A percentile compares a stretch with the other conserved stretches of the same genome.
Evolutionary conservation across 2,797 vertebrate genomes (phyloP).

Genomic region (Tapera naevia): DNA sequence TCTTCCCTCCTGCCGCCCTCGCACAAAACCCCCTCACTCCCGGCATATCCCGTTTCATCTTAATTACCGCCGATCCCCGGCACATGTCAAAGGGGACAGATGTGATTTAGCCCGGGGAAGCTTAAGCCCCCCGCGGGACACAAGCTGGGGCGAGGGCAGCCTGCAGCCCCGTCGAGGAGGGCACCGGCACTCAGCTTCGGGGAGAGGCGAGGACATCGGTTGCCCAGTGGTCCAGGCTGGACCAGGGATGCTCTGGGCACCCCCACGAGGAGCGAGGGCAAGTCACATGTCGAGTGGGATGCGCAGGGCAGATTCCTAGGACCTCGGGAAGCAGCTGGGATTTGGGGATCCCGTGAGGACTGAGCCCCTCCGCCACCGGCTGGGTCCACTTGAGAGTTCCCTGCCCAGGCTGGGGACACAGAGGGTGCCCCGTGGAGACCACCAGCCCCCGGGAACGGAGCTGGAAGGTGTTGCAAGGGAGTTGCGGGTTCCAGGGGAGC

Average conservation of each 20-base stretch:
- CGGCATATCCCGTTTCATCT: constrained; percentile 35
- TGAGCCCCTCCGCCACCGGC: background rate
- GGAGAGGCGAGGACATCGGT: background rate
- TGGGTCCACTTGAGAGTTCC: background rate
- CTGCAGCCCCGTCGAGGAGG: background rate
- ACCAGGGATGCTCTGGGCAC: background rate
- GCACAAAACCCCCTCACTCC: background rate
- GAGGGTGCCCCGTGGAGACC: background rate
- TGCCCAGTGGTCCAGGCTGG: background rate
- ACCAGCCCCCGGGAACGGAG: too few species aligned
- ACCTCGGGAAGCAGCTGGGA: background rate
- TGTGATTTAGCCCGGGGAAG: background rate
- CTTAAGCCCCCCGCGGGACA: background rate
- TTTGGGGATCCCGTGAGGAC: too few species aligned
- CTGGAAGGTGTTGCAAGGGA: background rate
- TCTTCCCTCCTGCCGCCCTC: constrained; percentile 11
- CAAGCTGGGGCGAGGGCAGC: background rate
- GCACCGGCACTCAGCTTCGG: background rate
- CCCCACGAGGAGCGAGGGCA: too few species aligned
- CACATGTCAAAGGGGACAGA: constrained; percentile 19
- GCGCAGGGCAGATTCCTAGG: too few species aligned
- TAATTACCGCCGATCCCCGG: background rate
- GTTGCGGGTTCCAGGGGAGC: too few species aligned
- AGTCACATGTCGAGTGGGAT: background rate
- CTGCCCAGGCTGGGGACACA: too few species aligned